Percentiles rank a stretch among this genome's conserved stretches.
phyloP scores from a whole-genome alignment of 2,797 vertebrate genomes.

The Enteromius mattozi region DNA sequence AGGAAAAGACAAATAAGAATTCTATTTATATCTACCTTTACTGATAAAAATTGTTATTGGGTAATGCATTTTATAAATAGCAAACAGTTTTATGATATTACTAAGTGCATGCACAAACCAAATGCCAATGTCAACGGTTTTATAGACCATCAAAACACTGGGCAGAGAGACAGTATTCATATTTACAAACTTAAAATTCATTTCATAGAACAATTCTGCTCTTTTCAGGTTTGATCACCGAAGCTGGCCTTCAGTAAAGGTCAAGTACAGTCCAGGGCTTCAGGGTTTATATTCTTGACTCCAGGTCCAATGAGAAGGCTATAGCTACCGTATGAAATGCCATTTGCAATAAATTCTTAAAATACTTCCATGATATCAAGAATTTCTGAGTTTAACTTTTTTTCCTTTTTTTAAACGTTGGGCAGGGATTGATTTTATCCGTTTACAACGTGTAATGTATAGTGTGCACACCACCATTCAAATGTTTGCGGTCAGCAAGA shows the following conservation, averaged over 20 bases:
- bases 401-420: not conserved
- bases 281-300: not conserved
- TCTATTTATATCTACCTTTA: constrained; percentile 42
- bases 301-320: not conserved
- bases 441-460: not conserved
- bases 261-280: not conserved
- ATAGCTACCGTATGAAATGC: not conserved
- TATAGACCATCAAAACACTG: constrained; percentile 73
- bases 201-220: not conserved
- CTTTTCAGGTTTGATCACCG: not conserved
- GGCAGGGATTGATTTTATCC: not conserved
- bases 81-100: constrained; percentile 64
- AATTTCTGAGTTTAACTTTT: not conserved
- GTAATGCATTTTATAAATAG: constrained; percentile 57
- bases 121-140: constrained; percentile 75
- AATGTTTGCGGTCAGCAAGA: not conserved
- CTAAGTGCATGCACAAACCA: constrained; percentile 86
- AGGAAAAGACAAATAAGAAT: constrained; percentile 13
- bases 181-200: constrained; percentile 65
- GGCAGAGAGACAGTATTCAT: constrained; percentile 90
- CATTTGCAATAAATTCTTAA: not conserved
- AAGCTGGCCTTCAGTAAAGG: not conserved
- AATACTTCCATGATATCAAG: not conserved
- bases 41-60: constrained; percentile 59
- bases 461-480: not conserved